Base-by-base conservation (phyloP, 30 jellyfish, hydroid and myxozoan genomes). In the Hydractinia echinata region DNA sequence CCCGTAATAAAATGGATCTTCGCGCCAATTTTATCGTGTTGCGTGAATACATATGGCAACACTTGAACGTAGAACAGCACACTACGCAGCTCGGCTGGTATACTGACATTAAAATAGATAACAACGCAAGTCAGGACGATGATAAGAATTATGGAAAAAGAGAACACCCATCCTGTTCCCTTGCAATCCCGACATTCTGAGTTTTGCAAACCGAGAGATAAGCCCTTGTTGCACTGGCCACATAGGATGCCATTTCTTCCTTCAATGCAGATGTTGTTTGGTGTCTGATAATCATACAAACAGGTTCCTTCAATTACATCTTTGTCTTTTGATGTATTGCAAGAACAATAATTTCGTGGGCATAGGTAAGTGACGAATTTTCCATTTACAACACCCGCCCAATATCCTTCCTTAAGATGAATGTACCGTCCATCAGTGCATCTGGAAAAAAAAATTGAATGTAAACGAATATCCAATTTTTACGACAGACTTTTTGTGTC, bases 291-390 rank as follows among this genome's bases (percentile, higher is more conserved):
- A 13, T 64, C 74, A 51, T n/a, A 64, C 19, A 64, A n/a, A 13
- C 74, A 64, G 7, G 51, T 51, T n/a, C 19, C 74, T 64, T 64
- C 74, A 7, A 51, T 3, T 51, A 64, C 74, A 64, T 64, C 39
- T 51, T 64, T 64, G 44, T 30, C 44, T 30, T 30, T 30, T 30
- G 44, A 30, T 30, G 44, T 30, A n/a, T 64, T 64, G 39, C 74
- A 64, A 0, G 74, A 64, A 53, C 73, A 56, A 53, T 16, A 76
- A 5, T 21, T 55, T 13, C 73, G 76, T 8, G 84, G 84, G 67
- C 64, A 39, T 39, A 56, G 50, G 78, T 39, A 39, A 39, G 64
- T 76, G 18, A 10, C 78, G 4, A 39, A 39, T 50, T 52, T 54
- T 10, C 64, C 84, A 15, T 39, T 53, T 39, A 54, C 19, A 1